A percentile compares a stretch with the other conserved stretches of the same genome.
Evolutionary conservation across 1,140 invertebrate species (phyloP).

Genomic region (Listronotus bonariensis): DNA sequence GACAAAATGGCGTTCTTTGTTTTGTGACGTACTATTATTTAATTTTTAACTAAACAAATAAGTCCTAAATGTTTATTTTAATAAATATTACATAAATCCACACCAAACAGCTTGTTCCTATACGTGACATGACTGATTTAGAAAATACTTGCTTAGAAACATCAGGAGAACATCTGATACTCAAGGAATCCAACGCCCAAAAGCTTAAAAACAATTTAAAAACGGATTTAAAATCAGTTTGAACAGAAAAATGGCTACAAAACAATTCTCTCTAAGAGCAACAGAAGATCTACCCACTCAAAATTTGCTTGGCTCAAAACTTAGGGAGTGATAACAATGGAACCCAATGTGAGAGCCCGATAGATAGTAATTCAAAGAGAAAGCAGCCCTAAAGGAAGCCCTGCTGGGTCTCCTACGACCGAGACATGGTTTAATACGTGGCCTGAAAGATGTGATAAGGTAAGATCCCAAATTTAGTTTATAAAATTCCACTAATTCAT

Average conservation of each 20-base stretch:
- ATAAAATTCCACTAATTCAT: no score
- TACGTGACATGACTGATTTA: slow-evolving; percentile 28
- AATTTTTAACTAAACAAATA: slow-evolving; percentile 3
- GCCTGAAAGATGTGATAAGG: slow-evolving; percentile 54
- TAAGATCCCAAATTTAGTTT: not conserved
- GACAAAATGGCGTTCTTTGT: slow-evolving; percentile 30
- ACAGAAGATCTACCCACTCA: slow-evolving; percentile 25
- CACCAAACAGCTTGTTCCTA: slow-evolving; percentile 17
- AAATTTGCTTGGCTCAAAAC: slow-evolving; percentile 3
- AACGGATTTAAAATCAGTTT: slow-evolving; percentile 31
- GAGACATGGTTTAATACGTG: slow-evolving; percentile 55
- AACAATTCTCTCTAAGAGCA: slow-evolving; percentile 28
- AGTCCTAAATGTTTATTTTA: slow-evolving; percentile 25
- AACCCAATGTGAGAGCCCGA: slow-evolving; percentile 3
- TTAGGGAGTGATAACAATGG: not conserved
- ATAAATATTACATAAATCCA: slow-evolving; percentile 10
- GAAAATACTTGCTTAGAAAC: slow-evolving; percentile 17
- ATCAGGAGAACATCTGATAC: slow-evolving; percentile 7
- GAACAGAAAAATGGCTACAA: slow-evolving; percentile 26
- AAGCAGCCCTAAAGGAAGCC: slow-evolving; percentile 6
- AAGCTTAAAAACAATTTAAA: slow-evolving; percentile 13
- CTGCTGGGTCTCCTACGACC: slow-evolving; percentile 23
- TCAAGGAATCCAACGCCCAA: slow-evolving; percentile 15
- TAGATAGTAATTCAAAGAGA: not conserved
- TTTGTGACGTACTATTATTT: slow-evolving; percentile 19